Conservation (phyloP, 1,140 invertebrate genomes). For the Drosophila seguyi region DNA sequence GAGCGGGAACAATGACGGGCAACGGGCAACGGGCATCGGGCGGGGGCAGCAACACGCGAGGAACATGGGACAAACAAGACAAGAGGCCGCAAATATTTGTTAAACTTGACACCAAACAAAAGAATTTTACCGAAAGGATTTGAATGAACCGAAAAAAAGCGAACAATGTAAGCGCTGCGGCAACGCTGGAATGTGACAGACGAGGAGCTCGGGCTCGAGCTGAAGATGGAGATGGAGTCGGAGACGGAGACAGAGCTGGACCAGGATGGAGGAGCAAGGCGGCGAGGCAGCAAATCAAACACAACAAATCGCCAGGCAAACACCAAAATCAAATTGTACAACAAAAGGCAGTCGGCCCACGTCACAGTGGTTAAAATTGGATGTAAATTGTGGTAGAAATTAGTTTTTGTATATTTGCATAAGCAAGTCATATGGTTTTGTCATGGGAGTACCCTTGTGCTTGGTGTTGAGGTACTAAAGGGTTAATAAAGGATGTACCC, state of each 20-base stretch:
- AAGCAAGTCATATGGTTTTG: not conserved
- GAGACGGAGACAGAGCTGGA: not conserved
- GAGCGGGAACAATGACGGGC: slow-evolving; percentile 58
- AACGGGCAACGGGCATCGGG: slow-evolving; percentile 17
- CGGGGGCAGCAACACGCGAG: slow-evolving; percentile 57
- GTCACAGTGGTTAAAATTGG: slow-evolving; percentile 12
- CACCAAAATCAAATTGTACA: slow-evolving; percentile 80
- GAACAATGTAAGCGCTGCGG: slow-evolving; percentile 76
- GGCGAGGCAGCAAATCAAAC: slow-evolving; percentile 73
- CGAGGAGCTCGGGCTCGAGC: slow-evolving; percentile 4
- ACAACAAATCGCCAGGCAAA: slow-evolving; percentile 78
- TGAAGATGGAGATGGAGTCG: not conserved
- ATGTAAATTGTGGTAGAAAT: not conserved
- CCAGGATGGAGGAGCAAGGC: slow-evolving; percentile 2
- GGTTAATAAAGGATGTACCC: too few relatives aligned
- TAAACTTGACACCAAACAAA: slow-evolving; percentile 85
- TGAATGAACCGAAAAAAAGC: slow-evolving; percentile 66
- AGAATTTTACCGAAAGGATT: slow-evolving; percentile 84
- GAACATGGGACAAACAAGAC: slow-evolving; percentile 73
- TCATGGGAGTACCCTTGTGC: too few relatives aligned
- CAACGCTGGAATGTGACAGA: slow-evolving; percentile 63
- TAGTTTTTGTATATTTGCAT: not conserved
- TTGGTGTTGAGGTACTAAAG: too few relatives aligned
- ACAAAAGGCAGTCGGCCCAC: slow-evolving; percentile 35
- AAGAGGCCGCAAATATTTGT: slow-evolving; percentile 82